phyloP scores from a whole-genome alignment of 2,797 vertebrate species.

The Heteromormyrus szaboi region DNA sequence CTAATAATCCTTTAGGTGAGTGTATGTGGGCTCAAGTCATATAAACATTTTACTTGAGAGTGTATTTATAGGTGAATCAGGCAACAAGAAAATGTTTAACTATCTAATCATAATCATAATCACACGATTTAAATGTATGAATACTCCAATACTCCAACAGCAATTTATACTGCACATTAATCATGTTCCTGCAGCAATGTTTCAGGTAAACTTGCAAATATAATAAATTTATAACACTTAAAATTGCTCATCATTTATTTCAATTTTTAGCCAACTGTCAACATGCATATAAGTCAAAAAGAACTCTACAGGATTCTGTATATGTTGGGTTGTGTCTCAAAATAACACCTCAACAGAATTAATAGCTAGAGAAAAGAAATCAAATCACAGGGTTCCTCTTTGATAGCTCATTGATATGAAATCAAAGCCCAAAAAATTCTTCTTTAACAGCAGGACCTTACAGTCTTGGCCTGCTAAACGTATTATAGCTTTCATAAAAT shows the following conservation, averaged over 20 bases:
- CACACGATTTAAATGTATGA: neutral
- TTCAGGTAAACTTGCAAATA: neutral
- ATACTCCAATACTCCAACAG: neutral
- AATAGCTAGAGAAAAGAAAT: neutral
- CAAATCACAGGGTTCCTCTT: neutral
- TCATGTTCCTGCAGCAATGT: neutral
- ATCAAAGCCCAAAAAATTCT: slow-evolving; percentile 3
- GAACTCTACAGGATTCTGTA: neutral
- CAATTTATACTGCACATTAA: neutral
- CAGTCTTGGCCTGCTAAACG: neutral
- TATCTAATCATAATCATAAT: neutral
- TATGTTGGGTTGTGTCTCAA: neutral
- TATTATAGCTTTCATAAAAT: slow-evolving; percentile 4
- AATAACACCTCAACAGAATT: neutral
- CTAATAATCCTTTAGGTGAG: no score
- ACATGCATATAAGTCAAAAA: neutral
- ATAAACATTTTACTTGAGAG: neutral
- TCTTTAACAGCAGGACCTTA: neutral
- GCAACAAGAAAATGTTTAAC: neutral
- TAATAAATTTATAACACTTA: neutral
- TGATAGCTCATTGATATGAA: neutral
- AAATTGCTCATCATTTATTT: neutral
- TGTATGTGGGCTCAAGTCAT: neutral
- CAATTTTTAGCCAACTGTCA: neutral
- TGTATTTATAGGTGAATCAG: neutral